Evolutionary conservation across 2,113 vertebrate genomes (phyloP).

Genomic region (Myodes glareolus): DNA sequence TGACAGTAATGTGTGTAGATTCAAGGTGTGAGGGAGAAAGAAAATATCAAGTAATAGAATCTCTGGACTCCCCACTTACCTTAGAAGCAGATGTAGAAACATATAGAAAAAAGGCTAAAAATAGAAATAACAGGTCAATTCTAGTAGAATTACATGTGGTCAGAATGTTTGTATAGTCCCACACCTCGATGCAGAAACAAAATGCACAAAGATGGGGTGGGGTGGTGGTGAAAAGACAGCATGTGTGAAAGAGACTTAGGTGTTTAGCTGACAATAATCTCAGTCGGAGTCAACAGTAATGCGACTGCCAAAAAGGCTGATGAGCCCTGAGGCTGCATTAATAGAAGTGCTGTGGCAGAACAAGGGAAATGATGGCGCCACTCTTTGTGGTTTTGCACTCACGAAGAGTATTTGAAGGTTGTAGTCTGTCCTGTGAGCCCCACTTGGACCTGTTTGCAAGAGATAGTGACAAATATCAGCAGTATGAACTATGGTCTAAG

Average conservation of each 20-base stretch:
- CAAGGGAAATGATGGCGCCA: neutral
- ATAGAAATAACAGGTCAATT: neutral
- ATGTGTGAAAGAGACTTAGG: constrained; percentile 65
- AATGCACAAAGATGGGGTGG: constrained; percentile 41
- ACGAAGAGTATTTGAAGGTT: neutral
- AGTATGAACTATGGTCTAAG: neutral
- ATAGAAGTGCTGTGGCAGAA: neutral
- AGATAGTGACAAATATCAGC: neutral
- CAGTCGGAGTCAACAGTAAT: constrained; percentile 54
- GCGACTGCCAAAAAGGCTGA: constrained; percentile 62
- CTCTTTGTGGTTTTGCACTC: neutral
- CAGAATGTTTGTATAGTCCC: neutral
- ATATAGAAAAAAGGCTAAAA: neutral
- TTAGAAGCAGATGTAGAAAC: neutral
- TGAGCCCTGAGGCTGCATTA: constrained; percentile 50
- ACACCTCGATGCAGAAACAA: constrained; percentile 55
- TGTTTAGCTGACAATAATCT: constrained; percentile 68
- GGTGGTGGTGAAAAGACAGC: neutral
- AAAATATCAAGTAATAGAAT: neutral
- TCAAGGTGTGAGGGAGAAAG: neutral
- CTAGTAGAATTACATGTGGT: neutral
- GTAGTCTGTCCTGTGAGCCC: neutral
- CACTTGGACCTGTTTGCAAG: neutral
- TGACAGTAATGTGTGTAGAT: neutral
- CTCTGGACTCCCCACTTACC: neutral